These are phyloP conservation scores for Pammene fasciana DNA, from an alignment of 2,888 invertebrate genomes.

Conservation along the genomic window DNA sequence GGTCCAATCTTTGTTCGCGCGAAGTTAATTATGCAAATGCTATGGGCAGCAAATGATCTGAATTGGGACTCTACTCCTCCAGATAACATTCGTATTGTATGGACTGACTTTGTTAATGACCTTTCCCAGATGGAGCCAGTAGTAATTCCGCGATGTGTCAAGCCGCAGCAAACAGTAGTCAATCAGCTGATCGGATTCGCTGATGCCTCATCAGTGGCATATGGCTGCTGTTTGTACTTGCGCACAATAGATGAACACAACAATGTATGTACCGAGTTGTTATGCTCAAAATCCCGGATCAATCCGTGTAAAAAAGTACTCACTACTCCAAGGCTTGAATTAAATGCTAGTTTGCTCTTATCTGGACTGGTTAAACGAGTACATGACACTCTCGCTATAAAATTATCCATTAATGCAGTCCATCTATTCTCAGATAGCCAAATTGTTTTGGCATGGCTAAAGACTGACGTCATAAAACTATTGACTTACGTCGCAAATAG, in stretches of 20 bases:
- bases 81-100: background rate
- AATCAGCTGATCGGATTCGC: constrained; percentile 4
- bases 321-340: background rate
- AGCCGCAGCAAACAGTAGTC: background rate
- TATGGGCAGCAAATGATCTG: constrained; percentile 5
- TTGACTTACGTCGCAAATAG: background rate
- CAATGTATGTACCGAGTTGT: background rate
- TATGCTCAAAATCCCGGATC: constrained; percentile 9
- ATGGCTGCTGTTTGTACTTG: background rate
- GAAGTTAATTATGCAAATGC: constrained; percentile 42
- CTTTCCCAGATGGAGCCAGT: background rate
- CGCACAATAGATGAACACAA: background rate
- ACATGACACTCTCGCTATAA: background rate
- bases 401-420: background rate
- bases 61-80: constrained; percentile 1
- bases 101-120: constrained; percentile 1
- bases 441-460: constrained; percentile 7
- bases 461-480: background rate
- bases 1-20: constrained; percentile 41
- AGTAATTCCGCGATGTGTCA: background rate
- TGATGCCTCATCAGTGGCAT: background rate
- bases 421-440: background rate
- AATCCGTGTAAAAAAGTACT: background rate
- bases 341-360: constrained; percentile 1
- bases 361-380: background rate